Conservation (phyloP, 2,888 invertebrate species). For the Drosophila sordidapex region DNA sequence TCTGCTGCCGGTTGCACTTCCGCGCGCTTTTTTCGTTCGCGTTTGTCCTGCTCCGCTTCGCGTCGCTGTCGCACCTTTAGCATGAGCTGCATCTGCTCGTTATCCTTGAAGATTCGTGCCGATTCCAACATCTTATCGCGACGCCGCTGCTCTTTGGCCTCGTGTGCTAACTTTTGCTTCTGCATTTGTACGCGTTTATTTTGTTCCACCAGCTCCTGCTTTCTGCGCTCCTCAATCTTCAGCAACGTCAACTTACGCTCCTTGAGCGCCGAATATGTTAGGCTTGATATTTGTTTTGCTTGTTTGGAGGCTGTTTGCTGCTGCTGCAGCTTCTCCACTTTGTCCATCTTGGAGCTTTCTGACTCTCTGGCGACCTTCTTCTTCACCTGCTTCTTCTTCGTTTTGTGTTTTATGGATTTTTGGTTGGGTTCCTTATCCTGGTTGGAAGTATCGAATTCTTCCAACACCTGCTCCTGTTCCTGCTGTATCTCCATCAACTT, state of each 20-base stretch:
- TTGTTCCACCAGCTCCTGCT: background rate
- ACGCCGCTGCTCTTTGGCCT: background rate
- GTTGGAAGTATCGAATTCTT: background rate
- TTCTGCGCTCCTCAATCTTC: background rate
- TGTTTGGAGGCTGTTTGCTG: background rate
- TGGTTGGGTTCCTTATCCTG: background rate
- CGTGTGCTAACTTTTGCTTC: background rate
- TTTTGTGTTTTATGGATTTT: background rate
- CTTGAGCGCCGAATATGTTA: background rate
- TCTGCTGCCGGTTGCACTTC: background rate
- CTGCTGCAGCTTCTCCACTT: background rate
- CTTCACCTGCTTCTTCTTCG: background rate
- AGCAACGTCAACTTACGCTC: background rate
- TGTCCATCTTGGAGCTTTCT: background rate
- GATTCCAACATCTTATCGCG: background rate
- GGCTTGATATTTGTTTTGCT: background rate
- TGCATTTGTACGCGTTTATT: background rate
- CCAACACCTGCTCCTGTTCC: background rate
- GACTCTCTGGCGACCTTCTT: background rate
- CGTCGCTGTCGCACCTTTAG: background rate
- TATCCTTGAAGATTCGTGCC: background rate
- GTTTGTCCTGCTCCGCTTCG: background rate
- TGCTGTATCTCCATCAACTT: background rate
- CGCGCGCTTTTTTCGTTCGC: background rate
- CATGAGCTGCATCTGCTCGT: background rate